Percentiles rank a stretch among this genome's conserved stretches.
phyloP scores from a whole-genome alignment of 2,113 vertebrate species.

The Platysteira castanea region DNA sequence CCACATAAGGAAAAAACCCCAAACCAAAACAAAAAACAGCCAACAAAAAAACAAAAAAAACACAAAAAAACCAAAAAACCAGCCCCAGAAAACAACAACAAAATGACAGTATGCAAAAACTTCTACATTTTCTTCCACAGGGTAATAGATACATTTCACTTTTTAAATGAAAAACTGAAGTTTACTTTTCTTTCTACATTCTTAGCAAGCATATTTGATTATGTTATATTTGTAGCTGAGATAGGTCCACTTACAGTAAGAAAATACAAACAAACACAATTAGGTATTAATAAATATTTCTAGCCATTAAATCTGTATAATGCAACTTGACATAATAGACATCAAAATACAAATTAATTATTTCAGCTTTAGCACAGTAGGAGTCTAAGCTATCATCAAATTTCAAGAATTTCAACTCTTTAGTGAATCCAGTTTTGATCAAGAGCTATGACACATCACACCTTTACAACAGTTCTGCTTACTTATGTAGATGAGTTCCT shows the following conservation, averaged over 20 bases:
- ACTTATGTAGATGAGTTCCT: conserved; percentile 26
- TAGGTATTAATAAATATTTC: neutral
- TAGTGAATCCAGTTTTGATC: neutral
- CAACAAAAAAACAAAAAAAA: neutral
- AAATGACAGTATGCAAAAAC: neutral
- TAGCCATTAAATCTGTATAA: neutral
- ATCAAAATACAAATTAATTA: neutral
- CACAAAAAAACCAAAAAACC: neutral
- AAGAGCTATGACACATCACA: neutral
- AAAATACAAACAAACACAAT: neutral
- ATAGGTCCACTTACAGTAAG: neutral
- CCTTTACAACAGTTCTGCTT: conserved; percentile 7
- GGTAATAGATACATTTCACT: neutral
- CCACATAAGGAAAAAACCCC: neutral
- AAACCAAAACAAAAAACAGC: neutral
- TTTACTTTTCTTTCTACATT: neutral
- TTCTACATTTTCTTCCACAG: neutral
- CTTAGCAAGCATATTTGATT: neutral
- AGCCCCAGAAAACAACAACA: neutral
- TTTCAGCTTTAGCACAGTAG: neutral
- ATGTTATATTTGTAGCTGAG: neutral
- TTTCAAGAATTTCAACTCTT: neutral
- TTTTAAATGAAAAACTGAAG: neutral
- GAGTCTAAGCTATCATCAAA: neutral
- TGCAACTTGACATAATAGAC: neutral